Conservation (phyloP, 2,888 invertebrate species). For the Helicoverpa assulta region DNA sequence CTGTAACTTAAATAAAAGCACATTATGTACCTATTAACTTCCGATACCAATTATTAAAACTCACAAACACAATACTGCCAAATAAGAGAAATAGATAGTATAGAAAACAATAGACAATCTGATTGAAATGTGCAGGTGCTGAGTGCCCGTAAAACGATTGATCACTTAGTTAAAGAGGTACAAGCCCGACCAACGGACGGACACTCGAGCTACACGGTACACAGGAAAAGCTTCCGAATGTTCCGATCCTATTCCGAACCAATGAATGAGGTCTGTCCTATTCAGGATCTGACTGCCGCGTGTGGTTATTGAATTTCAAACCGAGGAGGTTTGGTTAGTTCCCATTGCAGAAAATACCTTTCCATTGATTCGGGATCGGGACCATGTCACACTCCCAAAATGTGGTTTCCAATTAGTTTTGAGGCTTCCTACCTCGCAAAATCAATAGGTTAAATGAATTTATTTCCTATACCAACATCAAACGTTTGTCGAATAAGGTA, state of each 20-base stretch:
- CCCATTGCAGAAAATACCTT: slow-evolving; percentile 27
- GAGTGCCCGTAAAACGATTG: slow-evolving; percentile 7
- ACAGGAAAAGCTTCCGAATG: slow-evolving; percentile 22
- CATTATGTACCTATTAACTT: too few relatives aligned
- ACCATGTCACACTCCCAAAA: neutral
- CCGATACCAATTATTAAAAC: too few relatives aligned
- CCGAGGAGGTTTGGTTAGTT: slow-evolving; percentile 39
- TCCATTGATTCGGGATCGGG: slow-evolving; percentile 5
- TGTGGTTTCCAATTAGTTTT: slow-evolving; percentile 24
- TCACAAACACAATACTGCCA: too few relatives aligned
- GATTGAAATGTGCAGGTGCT: neutral
- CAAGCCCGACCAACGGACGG: slow-evolving; percentile 16
- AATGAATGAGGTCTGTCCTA: slow-evolving; percentile 48
- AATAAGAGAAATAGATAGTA: too few relatives aligned
- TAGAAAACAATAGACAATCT: neutral
- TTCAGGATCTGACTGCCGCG: slow-evolving; percentile 42
- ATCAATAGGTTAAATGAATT: slow-evolving; percentile 1
- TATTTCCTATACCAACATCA: neutral
- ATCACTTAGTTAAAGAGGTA: slow-evolving; percentile 13
- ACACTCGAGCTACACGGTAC: slow-evolving; percentile 5
- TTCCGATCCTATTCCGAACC: slow-evolving; percentile 41
- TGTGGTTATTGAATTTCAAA: slow-evolving; percentile 61
- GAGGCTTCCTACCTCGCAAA: neutral
- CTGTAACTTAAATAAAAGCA: too few relatives aligned
- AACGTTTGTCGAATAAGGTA: neutral